Percentiles rank a stretch among this genome's conserved stretches.
These are phyloP conservation scores for Amphipoea oculea DNA, from an alignment of 2,888 invertebrate genomes.

Conservation along the genomic window DNA sequence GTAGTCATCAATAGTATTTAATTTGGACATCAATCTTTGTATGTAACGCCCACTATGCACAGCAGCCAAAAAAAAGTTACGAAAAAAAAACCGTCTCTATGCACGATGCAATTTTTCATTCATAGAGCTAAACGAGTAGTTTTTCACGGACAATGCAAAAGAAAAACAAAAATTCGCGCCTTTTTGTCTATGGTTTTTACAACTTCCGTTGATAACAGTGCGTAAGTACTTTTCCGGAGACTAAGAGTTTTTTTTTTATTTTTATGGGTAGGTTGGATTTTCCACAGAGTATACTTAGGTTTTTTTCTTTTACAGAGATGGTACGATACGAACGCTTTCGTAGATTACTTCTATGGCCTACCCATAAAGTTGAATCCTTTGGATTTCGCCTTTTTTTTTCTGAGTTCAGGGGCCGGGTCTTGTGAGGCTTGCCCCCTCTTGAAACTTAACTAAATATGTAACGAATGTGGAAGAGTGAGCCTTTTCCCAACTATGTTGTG, in stretches of 20 bases:
- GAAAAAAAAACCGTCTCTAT: slow-evolving; percentile 6
- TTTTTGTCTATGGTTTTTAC: slow-evolving; percentile 33
- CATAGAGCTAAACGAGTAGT: neutral
- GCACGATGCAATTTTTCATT: slow-evolving; percentile 14
- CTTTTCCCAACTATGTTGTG: too few species aligned
- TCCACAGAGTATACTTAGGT: neutral
- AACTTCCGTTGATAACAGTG: slow-evolving; percentile 40
- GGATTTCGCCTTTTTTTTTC: too few species aligned
- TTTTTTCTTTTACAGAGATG: too few species aligned
- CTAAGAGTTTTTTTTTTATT: neutral
- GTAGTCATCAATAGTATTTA: slow-evolving; percentile 4
- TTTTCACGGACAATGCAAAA: slow-evolving; percentile 2
- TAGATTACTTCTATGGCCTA: too few species aligned
- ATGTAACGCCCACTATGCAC: neutral
- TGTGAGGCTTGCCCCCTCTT: neutral
- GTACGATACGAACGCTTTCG: too few species aligned
- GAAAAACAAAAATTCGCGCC: slow-evolving; percentile 32
- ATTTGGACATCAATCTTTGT: slow-evolving; percentile 16
- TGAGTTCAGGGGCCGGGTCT: neutral
- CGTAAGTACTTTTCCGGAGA: neutral
- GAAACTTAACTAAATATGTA: neutral
- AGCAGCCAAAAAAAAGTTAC: neutral
- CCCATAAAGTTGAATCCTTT: too few species aligned
- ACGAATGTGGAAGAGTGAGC: neutral
- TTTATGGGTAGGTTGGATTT: neutral